Base-by-base conservation (phyloP, 2,113 vertebrate genomes). In the Istiophorus platypterus region DNA sequence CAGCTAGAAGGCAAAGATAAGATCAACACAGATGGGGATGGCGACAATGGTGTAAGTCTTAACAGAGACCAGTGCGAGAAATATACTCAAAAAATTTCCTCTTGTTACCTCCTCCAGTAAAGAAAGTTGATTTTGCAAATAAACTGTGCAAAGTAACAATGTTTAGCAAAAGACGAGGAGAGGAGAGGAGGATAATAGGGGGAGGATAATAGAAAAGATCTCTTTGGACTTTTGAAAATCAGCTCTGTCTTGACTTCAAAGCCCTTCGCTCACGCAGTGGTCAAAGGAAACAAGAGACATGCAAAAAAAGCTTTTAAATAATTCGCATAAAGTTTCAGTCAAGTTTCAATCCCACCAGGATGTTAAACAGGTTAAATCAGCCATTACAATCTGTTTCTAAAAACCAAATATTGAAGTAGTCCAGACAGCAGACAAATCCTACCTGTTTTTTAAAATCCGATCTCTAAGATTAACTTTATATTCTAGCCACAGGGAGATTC, bases 1-100 rank as follows among this genome's bases (percentile, higher is more conserved):
- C 39, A 64, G 69, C 71, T 73, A 22, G 82, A 67, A 78, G 29
- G 49, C 56, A 42, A 78, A 41, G 70, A 88, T 87, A 57, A 85
- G 78, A 84, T 82, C 85, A 89, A 58, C 72, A 79, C 15, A 72
- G 31, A 84, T 67, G 26, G 34, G 34, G 17, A 62, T 11, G 34
- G 31, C 0, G 22, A 72, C 71, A 72, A 27, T 11, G 20, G 41
- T 58, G 31, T 24, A 45, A 71, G 72, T 56, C 57, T 80, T 52
- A 72, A 59, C 3, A 56, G 29, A 73, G 47, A 27, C 5, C 52
- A 62, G 27, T 7, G 20, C 0, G 17, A 82, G 39, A 65, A 78
- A 39, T 51, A 74, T 26, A 67, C 59, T 61, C n/a, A 47, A 58
- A 72, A 15, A 12, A 51, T 65, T 63, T 4, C 26, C 26, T 70